Conservation (phyloP, 2,113 vertebrate species). For the Chloroceryle aenea region DNA sequence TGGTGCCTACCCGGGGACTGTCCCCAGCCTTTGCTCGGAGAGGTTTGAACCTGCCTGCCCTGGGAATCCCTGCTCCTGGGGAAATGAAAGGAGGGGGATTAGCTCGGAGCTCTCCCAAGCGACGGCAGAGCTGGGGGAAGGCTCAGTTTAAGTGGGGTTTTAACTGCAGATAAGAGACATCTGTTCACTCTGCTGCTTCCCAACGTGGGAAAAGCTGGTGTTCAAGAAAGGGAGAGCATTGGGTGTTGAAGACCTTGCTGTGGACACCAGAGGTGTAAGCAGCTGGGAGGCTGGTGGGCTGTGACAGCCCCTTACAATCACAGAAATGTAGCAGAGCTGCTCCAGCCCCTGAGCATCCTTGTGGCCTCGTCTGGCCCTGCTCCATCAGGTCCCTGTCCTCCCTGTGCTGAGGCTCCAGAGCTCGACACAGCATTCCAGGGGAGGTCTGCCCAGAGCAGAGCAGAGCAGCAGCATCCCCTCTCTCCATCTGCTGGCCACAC, state of each 20-base stretch:
- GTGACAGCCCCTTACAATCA: background rate
- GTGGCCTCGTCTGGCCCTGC: too few species aligned
- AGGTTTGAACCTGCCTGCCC: background rate
- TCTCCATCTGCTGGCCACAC: too few species aligned
- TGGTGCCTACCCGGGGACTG: accelerated
- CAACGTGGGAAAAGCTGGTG: background rate
- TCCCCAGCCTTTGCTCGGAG: background rate
- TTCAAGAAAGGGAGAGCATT: background rate
- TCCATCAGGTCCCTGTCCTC: too few species aligned
- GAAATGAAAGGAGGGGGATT: background rate
- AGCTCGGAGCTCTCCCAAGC: background rate
- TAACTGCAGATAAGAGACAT: background rate
- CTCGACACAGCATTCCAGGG: too few species aligned
- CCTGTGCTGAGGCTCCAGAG: too few species aligned
- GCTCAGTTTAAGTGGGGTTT: background rate
- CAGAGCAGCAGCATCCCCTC: too few species aligned
- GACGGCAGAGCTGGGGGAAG: background rate
- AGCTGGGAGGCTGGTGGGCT: background rate
- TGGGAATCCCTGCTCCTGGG: background rate
- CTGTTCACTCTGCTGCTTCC: constrained; percentile 24
- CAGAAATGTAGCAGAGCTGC: too few species aligned
- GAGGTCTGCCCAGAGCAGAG: too few species aligned
- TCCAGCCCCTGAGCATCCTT: too few species aligned
- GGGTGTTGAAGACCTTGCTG: background rate
- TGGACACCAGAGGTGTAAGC: background rate